Conservation (phyloP, 2,113 vertebrate species). For the Elephantulus edwardii region DNA sequence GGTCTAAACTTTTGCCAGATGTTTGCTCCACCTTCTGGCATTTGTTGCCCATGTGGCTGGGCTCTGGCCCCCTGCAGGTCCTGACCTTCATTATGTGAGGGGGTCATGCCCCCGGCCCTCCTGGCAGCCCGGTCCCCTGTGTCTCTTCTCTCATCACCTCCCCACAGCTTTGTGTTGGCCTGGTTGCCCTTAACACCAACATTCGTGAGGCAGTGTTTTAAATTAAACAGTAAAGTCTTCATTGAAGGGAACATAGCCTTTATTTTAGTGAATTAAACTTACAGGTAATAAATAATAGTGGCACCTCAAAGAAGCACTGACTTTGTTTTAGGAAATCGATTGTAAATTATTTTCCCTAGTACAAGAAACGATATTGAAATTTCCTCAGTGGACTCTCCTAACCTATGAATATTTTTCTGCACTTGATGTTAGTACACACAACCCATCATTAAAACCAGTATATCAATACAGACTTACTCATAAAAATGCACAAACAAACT, state of each 20-base stretch:
- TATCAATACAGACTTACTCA: not conserved
- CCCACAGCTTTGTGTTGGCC: not conserved
- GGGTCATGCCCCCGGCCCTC: not conserved
- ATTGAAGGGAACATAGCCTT: slow-evolving; percentile 40
- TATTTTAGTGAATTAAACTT: slow-evolving; percentile 62
- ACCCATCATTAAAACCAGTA: not conserved
- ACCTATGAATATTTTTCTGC: not conserved
- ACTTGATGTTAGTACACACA: not conserved
- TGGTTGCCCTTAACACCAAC: not conserved
- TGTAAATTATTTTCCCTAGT: slow-evolving; percentile 58
- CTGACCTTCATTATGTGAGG: slow-evolving; percentile 53
- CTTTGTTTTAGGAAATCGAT: slow-evolving; percentile 63
- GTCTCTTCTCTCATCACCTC: not conserved
- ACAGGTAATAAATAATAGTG: slow-evolving; percentile 73
- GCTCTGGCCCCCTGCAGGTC: slow-evolving; percentile 41
- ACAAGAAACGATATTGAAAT: slow-evolving; percentile 20
- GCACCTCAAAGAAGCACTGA: slow-evolving; percentile 62
- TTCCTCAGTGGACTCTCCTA: slow-evolving; percentile 1
- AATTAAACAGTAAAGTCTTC: slow-evolving; percentile 65
- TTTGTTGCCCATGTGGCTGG: slow-evolving; percentile 62
- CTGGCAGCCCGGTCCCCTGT: not conserved
- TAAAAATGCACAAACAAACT: not conserved
- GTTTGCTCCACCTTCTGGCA: slow-evolving; percentile 52
- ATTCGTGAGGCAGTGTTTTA: slow-evolving; percentile 45
- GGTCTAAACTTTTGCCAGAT: slow-evolving; percentile 62